Percentiles rank a stretch among this genome's conserved stretches.
Conservation (phyloP, 2,797 vertebrate species). For the Anableps anableps region DNA sequence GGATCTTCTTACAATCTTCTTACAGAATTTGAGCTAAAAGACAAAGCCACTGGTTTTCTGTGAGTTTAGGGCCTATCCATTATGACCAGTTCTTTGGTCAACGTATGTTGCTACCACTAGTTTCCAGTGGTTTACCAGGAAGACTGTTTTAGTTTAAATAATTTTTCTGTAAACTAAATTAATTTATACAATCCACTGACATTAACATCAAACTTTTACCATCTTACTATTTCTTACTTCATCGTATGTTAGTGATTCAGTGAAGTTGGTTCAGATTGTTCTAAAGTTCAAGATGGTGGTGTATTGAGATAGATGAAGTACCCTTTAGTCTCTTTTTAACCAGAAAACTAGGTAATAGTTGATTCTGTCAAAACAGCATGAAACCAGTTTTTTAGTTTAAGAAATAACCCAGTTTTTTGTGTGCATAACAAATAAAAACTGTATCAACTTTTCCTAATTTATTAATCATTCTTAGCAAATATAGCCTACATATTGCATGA, state of each 20-base stretch:
- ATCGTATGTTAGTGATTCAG: neutral
- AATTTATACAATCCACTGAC: neutral
- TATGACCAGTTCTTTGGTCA: neutral
- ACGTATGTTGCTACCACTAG: neutral
- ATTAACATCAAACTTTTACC: neutral
- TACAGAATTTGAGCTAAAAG: neutral
- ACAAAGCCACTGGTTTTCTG: neutral
- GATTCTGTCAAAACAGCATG: neutral
- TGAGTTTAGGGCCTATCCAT: neutral
- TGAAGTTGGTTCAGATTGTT: neutral
- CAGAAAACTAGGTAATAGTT: neutral
- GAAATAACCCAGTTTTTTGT: neutral
- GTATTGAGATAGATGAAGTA: neutral
- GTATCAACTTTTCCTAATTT: neutral
- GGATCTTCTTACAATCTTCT: neutral
- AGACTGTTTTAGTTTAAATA: neutral
- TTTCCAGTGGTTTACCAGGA: neutral
- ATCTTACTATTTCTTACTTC: neutral
- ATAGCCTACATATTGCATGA: neutral
- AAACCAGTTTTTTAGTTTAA: neutral
- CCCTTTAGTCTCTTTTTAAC: neutral
- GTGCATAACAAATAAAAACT: neutral
- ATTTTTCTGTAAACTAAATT: neutral
- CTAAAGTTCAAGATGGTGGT: neutral
- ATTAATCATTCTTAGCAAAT: conserved; percentile 1